Base-by-base conservation (phyloP, 2,888 invertebrate genomes). In the Hirtodrosophila confusa region DNA sequence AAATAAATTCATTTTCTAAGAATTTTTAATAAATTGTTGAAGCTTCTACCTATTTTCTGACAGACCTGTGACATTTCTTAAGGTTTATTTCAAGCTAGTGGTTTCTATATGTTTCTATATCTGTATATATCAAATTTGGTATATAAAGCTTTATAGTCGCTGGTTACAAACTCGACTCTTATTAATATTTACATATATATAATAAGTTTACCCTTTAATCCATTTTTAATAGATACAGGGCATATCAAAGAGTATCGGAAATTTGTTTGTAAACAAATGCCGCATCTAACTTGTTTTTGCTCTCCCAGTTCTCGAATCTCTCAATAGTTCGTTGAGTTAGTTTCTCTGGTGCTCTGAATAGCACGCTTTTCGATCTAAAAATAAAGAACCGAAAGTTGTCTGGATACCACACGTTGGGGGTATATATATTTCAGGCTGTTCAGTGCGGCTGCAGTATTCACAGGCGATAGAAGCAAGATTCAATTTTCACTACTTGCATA, bases 231-330 rank as follows among this genome's bases (percentile, higher is more conserved):
- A 27, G 27, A 27, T 6, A 27, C 27, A 6, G 27, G 6, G 27
- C 6, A 27, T 27, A 27, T 2, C 27, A 11, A 12, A 58, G 10
- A 44, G 47, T 29, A 36, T 23, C 11, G 11, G 23, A 49, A 37
- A 35, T 48, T 82, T 80, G 83, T 80, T 80, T 69, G 83, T 80
- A 86, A 82, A 80, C 86, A 80, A 86, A 78, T n/a, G 11, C 39
- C 3, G 9, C 27, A 17, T 6, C 31, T 39, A 36, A 17, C 17
- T 8, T 11, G 7, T 10, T 33, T 12, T 31, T 37, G 8, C 33
- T 36, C 37, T 3, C 23, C 36, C 36, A 27, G 36, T 44, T n/a
- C 37, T 48, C 3, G 9, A 4, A 4, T 45, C 48, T 24, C 11
- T 29, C 17, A 27, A 41, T 65, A 33, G 54, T 8, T 37, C 4